Conservation (phyloP, 2,888 invertebrate genomes). For the Arctia plantaginis region DNA sequence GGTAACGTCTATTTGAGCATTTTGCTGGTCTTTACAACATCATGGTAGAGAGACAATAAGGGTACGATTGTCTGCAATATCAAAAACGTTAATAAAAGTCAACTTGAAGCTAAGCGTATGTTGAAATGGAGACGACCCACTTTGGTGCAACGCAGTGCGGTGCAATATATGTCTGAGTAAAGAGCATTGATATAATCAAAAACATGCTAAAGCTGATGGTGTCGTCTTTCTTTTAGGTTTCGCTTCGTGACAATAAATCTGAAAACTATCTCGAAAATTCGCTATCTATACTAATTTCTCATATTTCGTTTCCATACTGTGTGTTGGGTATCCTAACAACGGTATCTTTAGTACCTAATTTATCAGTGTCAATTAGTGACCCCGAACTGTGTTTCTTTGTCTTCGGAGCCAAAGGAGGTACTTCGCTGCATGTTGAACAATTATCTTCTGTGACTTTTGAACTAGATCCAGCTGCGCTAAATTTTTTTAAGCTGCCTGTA, state of each 20-base stretch:
- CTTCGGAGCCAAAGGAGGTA: conserved; percentile 77
- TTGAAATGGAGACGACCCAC: background rate
- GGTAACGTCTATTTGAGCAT: background rate
- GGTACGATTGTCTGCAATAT: background rate
- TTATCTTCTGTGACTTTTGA: conserved; percentile 73
- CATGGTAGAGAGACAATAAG: background rate
- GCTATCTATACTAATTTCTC: conserved; percentile 52
- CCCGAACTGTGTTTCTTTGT: conserved; percentile 81
- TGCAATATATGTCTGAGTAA: no score
- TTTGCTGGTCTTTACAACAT: background rate
- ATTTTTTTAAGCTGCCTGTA: conserved; percentile 78
- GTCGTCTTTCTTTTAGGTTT: background rate
- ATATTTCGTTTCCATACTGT: conserved; percentile 78
- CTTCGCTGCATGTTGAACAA: conserved; percentile 79
- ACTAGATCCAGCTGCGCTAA: conserved; percentile 72
- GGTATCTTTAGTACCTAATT: conserved; percentile 76
- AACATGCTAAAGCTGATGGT: background rate
- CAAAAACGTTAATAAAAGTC: background rate
- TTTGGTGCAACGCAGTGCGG: background rate
- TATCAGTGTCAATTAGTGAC: conserved; percentile 79
- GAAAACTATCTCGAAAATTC: conserved; percentile 40
- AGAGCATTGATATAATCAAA: background rate
- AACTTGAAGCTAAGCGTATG: background rate
- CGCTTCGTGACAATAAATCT: background rate
- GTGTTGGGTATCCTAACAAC: conserved; percentile 80